These are phyloP conservation scores for Drosophila fungiperda DNA, from an alignment of 2,888 invertebrate species.

Conservation along the genomic window DNA sequence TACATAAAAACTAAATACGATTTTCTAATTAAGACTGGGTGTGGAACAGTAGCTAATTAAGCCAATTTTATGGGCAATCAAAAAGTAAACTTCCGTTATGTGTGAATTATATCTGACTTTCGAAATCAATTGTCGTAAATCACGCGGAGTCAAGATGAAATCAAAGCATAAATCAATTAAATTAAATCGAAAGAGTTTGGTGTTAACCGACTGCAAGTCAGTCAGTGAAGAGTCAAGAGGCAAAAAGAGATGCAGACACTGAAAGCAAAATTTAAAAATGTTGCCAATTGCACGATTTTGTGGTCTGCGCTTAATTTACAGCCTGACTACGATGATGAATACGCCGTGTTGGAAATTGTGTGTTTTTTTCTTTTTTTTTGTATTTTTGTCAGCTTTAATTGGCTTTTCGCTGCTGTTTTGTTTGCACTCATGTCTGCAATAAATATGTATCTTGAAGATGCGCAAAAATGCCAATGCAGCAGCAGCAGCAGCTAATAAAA, in stretches of 20 bases:
- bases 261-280: conserved; percentile 36
- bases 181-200: conserved; percentile 62
- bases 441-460: conserved; percentile 50
- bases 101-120: conserved; percentile 40
- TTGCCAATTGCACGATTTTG: conserved; percentile 65
- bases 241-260: conserved; percentile 23
- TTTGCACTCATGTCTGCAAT: conserved; percentile 7
- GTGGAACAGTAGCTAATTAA: conserved; percentile 2
- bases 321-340: conserved; percentile 39
- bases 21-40: background rate
- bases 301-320: conserved; percentile 62
- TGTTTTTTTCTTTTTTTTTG: conserved; percentile 45
- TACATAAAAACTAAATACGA: background rate
- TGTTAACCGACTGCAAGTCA: conserved; percentile 32
- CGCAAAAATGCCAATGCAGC: conserved; percentile 17
- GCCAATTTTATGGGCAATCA: conserved; percentile 7
- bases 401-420: conserved; percentile 22
- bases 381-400: conserved; percentile 2
- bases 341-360: conserved; percentile 65
- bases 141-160: conserved; percentile 36
- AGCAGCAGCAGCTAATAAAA: conserved; percentile 47
- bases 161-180: conserved; percentile 69
- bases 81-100: conserved; percentile 14
- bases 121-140: conserved; percentile 64
- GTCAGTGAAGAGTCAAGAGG: conserved; percentile 1